Percentiles rank a stretch among this genome's conserved stretches.
Conservation (phyloP, 2,113 vertebrate species). For the Echinops telfairi region DNA sequence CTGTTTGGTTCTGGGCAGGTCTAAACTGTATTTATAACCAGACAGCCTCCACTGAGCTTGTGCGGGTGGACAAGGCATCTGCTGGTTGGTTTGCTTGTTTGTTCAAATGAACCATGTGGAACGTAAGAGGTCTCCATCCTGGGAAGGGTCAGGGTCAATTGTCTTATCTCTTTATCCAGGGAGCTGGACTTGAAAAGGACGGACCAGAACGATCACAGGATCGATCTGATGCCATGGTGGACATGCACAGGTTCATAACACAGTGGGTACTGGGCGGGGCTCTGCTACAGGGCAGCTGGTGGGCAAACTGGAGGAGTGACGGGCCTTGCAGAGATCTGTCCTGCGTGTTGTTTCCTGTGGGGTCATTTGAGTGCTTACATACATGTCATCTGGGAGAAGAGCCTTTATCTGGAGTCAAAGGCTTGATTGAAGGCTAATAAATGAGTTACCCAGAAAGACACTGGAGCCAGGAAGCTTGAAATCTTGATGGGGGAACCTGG, state of each 20-base stretch:
- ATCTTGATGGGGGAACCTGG: background rate
- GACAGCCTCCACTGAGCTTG: slow-evolving; percentile 11
- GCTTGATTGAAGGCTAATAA: background rate
- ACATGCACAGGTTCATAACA: background rate
- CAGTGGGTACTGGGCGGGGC: rapidly evolving
- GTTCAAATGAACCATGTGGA: slow-evolving; percentile 13
- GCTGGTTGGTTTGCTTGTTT: slow-evolving; percentile 44
- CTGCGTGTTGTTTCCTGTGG: too few species aligned
- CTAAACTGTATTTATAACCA: slow-evolving; percentile 56
- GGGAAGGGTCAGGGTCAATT: slow-evolving; percentile 51
- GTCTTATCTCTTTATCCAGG: background rate
- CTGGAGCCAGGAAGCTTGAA: background rate
- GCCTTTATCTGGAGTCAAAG: background rate
- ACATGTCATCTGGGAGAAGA: background rate
- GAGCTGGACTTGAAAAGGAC: slow-evolving; percentile 29
- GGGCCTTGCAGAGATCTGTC: too few species aligned
- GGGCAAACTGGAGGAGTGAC: too few species aligned
- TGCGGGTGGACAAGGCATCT: slow-evolving; percentile 14
- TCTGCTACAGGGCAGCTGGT: background rate
- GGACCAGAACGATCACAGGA: background rate
- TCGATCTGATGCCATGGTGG: background rate
- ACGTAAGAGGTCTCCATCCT: background rate
- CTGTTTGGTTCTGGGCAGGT: slow-evolving; percentile 8
- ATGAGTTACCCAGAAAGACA: background rate
- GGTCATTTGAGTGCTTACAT: background rate